Evolutionary conservation across 2,113 vertebrate species (phyloP).

Genomic region (Pleuronectes platessa): DNA sequence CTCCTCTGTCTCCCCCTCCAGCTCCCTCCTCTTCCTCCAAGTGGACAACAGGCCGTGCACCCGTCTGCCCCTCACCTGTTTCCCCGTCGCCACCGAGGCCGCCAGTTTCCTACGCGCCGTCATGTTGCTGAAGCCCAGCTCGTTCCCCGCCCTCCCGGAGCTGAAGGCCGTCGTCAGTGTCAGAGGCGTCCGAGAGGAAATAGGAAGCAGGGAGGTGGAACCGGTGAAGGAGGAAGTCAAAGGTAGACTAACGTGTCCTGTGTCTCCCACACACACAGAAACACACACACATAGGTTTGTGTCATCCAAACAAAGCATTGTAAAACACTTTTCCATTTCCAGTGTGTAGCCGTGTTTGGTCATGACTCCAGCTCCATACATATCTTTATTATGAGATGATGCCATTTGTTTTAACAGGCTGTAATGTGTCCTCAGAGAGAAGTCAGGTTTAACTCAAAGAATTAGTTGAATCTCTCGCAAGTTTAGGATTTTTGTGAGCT

Average conservation of each 20-base stretch:
- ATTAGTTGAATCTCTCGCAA: not conserved
- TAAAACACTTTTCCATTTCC: constrained; percentile 43
- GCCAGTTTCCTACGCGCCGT: constrained; percentile 84
- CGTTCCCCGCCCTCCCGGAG: constrained; percentile 58
- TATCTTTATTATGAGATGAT: too few relatives aligned
- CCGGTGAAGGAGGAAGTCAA: constrained; percentile 45
- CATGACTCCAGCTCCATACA: too few relatives aligned
- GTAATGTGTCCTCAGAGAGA: too few relatives aligned
- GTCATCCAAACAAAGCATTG: constrained; percentile 47
- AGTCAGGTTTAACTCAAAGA: too few relatives aligned
- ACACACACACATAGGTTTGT: constrained; percentile 18
- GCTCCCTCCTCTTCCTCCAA: constrained; percentile 88
- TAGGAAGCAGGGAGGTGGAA: constrained; percentile 74
- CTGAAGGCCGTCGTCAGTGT: constrained; percentile 77
- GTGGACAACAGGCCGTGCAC: constrained; percentile 85
- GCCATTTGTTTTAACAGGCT: too few relatives aligned
- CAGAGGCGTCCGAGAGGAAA: constrained; percentile 81
- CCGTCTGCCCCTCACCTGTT: constrained; percentile 74
- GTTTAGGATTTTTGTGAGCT: constrained; percentile 9
- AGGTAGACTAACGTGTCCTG: constrained; percentile 57
- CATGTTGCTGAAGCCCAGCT: constrained; percentile 56
- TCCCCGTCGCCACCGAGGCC: constrained; percentile 77
- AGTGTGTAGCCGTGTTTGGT: not conserved
- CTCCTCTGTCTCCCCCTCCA: constrained; percentile 48
- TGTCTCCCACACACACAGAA: not conserved